Conservation (phyloP, 2,888 invertebrate species). For the Eupithecia exiguata region DNA sequence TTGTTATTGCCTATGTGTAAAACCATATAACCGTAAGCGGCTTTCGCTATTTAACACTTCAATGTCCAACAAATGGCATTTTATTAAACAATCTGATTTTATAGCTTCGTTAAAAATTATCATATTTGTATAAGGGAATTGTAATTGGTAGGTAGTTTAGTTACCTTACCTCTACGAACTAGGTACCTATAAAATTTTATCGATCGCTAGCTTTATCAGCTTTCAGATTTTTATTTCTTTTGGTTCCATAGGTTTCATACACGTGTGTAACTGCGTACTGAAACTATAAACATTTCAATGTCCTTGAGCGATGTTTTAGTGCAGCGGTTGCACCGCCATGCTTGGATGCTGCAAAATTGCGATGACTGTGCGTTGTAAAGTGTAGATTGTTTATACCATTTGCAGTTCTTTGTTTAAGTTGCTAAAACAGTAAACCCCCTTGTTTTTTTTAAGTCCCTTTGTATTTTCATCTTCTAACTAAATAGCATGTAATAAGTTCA, state of each 20-base stretch:
- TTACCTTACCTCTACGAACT: neutral
- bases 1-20: conserved; percentile 35
- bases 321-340: neutral
- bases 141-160: neutral
- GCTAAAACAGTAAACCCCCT: neutral
- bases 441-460: neutral
- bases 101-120: conserved; percentile 5
- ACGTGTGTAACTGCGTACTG: conserved; percentile 9
- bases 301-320: conserved; percentile 20
- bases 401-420: conserved; percentile 1
- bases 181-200: conserved; percentile 6
- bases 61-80: conserved; percentile 1
- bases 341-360: neutral
- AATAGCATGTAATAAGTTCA: neutral
- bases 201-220: conserved; percentile 21
- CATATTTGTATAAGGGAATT: conserved; percentile 2
- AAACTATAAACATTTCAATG: conserved; percentile 13
- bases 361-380: conserved; percentile 1
- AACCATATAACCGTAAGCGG: conserved; percentile 30
- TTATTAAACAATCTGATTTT: neutral
- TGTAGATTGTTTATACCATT: neutral
- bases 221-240: conserved; percentile 12
- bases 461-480: neutral
- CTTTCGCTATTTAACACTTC: conserved; percentile 30
- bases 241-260: conserved; percentile 17